phyloP scores from a whole-genome alignment of 2,113 vertebrate genomes.

The Falcunculus frontatus region DNA sequence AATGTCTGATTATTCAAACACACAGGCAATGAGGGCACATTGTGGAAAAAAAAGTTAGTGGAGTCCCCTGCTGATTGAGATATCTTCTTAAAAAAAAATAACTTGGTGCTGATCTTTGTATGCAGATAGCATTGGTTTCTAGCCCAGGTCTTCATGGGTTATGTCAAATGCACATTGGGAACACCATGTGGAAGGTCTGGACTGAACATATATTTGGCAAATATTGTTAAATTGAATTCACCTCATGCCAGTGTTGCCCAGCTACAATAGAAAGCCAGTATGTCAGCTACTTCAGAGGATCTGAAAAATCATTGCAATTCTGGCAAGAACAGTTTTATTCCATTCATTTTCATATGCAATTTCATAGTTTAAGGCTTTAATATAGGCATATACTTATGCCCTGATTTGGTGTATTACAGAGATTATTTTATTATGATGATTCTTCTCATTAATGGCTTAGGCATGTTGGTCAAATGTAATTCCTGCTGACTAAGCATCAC shows the following conservation, averaged over 20 bases:
- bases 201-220: constrained; percentile 81
- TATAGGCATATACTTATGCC: background rate
- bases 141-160: constrained; percentile 68
- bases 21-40: constrained; percentile 64
- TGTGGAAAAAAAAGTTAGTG: constrained; percentile 43
- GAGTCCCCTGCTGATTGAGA: constrained; percentile 89
- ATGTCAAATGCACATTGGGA: constrained; percentile 75
- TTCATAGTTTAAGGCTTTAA: background rate
- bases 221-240: constrained; percentile 51
- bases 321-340: background rate
- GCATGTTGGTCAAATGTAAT: background rate
- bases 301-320: background rate
- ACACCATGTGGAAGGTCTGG: constrained; percentile 69
- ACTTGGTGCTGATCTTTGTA: constrained; percentile 57
- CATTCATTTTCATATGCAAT: background rate
- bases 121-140: constrained; percentile 33
- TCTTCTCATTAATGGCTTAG: background rate
- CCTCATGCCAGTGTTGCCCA: constrained; percentile 79
- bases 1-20: constrained; percentile 76
- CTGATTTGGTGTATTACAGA: background rate
- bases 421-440: background rate
- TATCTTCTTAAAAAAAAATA: constrained; percentile 76
- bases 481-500: background rate
- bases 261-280: constrained; percentile 66
- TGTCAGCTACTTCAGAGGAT: background rate